Evolutionary conservation across 2,113 vertebrate genomes (phyloP), one percentile per base, ranked within the genome.

Genomic region (Sciurus niger): DNA sequence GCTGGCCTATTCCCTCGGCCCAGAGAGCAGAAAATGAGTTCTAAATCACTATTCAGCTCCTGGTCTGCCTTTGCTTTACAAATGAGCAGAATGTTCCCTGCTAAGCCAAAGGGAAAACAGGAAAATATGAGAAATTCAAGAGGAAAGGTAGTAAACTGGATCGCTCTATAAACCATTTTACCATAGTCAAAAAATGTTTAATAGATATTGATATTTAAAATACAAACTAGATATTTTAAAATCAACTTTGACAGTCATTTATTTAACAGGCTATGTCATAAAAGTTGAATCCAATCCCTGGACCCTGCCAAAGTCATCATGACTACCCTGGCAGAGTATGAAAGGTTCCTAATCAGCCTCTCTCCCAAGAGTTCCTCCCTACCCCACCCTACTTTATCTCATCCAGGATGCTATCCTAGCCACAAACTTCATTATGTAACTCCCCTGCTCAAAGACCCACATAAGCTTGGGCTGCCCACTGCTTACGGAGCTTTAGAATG

Each of bases 31-130:
- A 91, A 95, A 85, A 72, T 16, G 70, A 83, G 8, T n/a, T 93
- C 89, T 91, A 82, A 96, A 77, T 85, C 43, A 48, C 20, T 65
- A 4, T 43, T 93, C 48, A 85, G 55, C 60, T 89, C 37, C 70
- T 17, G 40, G 25, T 74, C 63, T 68, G 80, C 14, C 8, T 90
- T 60, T 53, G 55, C 37, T 77, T 95, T 85, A 84, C 34, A 95
- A 94, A 94, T 76, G 87, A 91, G 68, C 18, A 13, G 14, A 83
- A 70, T 43, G 40, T 92, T 79, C 79, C 86, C 43, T 76, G 70
- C n/a, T 72, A 46, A 73, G 48, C 51, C 55, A 93, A 85, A 94
- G 24, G 79, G 63, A 74, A 97, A 97, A 87, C 58, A 43, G 73
- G 73, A 95, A 86, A 91, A 48, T 4, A 20, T 32, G 58, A 89